These are phyloP conservation scores for Bubo bubo DNA, from an alignment of 2,113 vertebrate genomes.

Conservation along the genomic window DNA sequence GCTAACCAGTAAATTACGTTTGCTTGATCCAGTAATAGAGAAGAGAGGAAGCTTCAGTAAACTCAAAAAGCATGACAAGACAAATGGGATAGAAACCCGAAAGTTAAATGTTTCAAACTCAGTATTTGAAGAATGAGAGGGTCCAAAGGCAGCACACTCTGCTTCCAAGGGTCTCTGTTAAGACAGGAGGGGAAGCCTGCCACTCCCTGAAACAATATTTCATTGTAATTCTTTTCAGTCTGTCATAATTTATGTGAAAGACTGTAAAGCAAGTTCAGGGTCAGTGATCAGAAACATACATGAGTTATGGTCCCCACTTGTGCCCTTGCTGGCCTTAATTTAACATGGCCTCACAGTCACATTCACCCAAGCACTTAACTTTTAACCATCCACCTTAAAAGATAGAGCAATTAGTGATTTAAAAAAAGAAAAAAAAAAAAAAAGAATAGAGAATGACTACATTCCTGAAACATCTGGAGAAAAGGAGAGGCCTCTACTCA, in stretches of 20 bases:
- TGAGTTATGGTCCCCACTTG: slow-evolving; percentile 46
- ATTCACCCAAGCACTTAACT: slow-evolving; percentile 62
- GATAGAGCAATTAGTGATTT: slow-evolving; percentile 47
- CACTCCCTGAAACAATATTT: neutral
- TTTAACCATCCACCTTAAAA: slow-evolving; percentile 56
- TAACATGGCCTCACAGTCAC: slow-evolving; percentile 42
- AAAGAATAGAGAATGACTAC: slow-evolving; percentile 3
- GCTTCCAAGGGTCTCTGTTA: neutral
- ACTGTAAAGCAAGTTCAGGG: slow-evolving; percentile 60
- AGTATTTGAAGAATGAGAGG: neutral
- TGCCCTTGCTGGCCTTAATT: slow-evolving; percentile 60
- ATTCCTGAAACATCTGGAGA: slow-evolving; percentile 71
- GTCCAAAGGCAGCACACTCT: neutral
- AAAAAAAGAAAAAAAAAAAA: neutral
- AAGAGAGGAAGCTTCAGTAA: neutral
- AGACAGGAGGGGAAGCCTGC: neutral
- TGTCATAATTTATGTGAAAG: slow-evolving; percentile 50
- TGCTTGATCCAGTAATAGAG: neutral
- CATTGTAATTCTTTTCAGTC: slow-evolving; percentile 14
- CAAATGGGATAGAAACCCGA: neutral
- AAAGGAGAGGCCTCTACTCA: slow-evolving; percentile 29
- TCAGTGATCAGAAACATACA: slow-evolving; percentile 63
- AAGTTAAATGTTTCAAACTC: neutral
- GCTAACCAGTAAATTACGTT: neutral
- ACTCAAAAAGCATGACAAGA: neutral